Percentiles rank a stretch among this genome's conserved stretches.
These are phyloP conservation scores for Leptinotarsa juncta DNA, from an alignment of 2,888 invertebrate genomes.

Conservation along the genomic window DNA sequence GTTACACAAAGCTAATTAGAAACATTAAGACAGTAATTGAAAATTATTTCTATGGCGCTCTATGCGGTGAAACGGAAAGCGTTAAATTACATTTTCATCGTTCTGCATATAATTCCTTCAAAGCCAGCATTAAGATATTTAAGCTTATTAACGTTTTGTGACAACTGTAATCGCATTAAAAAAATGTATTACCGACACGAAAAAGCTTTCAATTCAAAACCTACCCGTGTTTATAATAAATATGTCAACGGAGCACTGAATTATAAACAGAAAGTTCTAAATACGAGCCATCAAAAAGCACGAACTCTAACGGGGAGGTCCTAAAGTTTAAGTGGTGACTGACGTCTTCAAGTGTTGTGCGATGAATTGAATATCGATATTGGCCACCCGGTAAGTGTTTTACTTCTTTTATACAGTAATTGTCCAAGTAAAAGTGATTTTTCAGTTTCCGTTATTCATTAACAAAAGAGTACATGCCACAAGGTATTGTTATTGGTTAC, in stretches of 20 bases:
- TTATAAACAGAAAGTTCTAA: slow-evolving; percentile 30
- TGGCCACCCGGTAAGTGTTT: slow-evolving; percentile 1
- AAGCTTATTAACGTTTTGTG: slow-evolving; percentile 40
- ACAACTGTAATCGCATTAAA: slow-evolving; percentile 40
- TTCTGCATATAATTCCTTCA: slow-evolving; percentile 28
- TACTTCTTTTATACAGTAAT: not conserved
- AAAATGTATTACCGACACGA: slow-evolving; percentile 34
- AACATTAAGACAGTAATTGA: slow-evolving; percentile 10
- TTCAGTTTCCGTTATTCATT: too few relatives aligned
- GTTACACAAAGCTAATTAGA: slow-evolving; percentile 7
- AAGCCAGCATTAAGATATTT: slow-evolving; percentile 36
- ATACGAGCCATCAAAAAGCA: slow-evolving; percentile 18
- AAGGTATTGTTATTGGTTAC: too few relatives aligned
- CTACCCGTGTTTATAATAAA: slow-evolving; percentile 39
- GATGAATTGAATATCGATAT: slow-evolving; percentile 5
- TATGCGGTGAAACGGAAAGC: slow-evolving; percentile 22
- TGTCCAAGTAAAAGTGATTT: not conserved
- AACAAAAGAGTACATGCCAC: too few relatives aligned
- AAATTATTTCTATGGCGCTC: slow-evolving; percentile 15
- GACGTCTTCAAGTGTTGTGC: slow-evolving; percentile 1
- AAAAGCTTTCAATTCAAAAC: slow-evolving; percentile 34
- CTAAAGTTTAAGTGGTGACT: slow-evolving; percentile 1
- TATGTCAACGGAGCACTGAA: slow-evolving; percentile 36
- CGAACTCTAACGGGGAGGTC: slow-evolving; percentile 11
- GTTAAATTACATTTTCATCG: slow-evolving; percentile 28